Evolutionary conservation across 2,888 invertebrate species (phyloP), one percentile per base, ranked within the genome.

Genomic region (Drosophila setosimentum): DNA sequence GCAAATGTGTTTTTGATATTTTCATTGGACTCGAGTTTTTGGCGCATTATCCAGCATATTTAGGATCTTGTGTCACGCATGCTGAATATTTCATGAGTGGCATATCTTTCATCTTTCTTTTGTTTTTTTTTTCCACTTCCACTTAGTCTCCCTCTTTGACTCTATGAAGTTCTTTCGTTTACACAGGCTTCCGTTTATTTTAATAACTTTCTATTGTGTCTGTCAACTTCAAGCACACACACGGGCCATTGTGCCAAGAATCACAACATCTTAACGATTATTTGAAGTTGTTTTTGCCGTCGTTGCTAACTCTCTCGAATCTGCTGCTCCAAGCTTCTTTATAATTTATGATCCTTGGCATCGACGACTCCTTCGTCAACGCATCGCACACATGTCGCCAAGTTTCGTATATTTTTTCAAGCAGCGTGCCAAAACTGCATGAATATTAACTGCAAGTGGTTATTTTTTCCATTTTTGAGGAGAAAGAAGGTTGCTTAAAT

Each of bases 401-500:
- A 76, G 60, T 76, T 79, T 66, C 61, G 77, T 79, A 76, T 83
- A 81, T 81, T 87, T 85, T 85, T 83, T 75, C 73, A 78, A 85
- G 79, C 77, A 73, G 82, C 61, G 70, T 75, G 72, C 76, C 80
- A 80, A 76, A 83, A 88, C 68, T 87, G 87, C 89, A 87, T 86
- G 87, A 86, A 88, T 87, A 87, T 87, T 88, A 87, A 86, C 87
- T 87, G 87, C 88, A 87, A 79, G 84, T 82, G 78, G 59, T 72
- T 70, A 42, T 40, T 40, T 40, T 40, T 10, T 10, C 7, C 0
- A 4, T 13, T 54, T 18, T 45, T 18, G 10, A 16, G 42, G 21
- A 16, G 16, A n/a, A 13, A 3, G n/a, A 6, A 37, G 29, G 16
- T n/a, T 8, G 16, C 3, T 16, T 27, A 55, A 40, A 30, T 40